A percentile compares a stretch with the other conserved stretches of the same genome.
phyloP scores from a whole-genome alignment of 2,113 vertebrate genomes.

The Ivindomyrus marchei region DNA sequence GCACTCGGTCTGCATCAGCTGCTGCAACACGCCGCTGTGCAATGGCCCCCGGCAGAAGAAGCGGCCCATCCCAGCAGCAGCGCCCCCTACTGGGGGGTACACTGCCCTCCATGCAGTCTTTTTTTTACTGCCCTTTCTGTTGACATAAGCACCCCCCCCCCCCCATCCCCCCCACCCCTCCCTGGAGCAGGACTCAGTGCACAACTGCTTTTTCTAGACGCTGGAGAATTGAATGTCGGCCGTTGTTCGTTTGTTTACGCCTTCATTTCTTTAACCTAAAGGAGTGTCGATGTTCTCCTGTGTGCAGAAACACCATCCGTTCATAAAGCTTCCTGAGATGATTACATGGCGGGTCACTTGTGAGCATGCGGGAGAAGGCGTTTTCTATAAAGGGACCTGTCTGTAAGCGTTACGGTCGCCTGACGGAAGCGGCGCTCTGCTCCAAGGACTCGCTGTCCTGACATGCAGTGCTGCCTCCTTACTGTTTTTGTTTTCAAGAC shows the following conservation, averaged over 20 bases:
- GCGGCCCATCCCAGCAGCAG: conserved; percentile 53
- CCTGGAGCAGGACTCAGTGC: conserved; percentile 15
- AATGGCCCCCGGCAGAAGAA: conserved; percentile 82
- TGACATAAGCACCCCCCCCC: conserved; percentile 20
- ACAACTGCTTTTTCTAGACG: background rate
- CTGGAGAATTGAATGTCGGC: background rate
- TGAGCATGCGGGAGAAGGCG: background rate
- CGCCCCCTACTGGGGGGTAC: background rate
- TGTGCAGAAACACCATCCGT: background rate
- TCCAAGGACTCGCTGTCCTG: background rate
- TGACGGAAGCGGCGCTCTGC: background rate
- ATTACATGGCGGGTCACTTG: background rate
- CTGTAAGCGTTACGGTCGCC: background rate
- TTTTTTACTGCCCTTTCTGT: conserved; percentile 42
- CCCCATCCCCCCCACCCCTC: background rate
- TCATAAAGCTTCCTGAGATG: background rate
- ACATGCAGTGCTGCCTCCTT: background rate
- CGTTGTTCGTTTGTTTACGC: background rate
- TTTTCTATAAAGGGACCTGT: background rate
- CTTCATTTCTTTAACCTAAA: background rate
- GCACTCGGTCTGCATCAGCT: conserved; percentile 96
- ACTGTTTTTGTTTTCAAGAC: background rate
- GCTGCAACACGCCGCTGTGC: conserved; percentile 94
- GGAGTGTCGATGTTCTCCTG: background rate
- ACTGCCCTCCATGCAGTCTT: rapidly evolving